Evolutionary conservation across 1,140 invertebrate genomes (phyloP).

Genomic region (Drosophila carrolli): DNA sequence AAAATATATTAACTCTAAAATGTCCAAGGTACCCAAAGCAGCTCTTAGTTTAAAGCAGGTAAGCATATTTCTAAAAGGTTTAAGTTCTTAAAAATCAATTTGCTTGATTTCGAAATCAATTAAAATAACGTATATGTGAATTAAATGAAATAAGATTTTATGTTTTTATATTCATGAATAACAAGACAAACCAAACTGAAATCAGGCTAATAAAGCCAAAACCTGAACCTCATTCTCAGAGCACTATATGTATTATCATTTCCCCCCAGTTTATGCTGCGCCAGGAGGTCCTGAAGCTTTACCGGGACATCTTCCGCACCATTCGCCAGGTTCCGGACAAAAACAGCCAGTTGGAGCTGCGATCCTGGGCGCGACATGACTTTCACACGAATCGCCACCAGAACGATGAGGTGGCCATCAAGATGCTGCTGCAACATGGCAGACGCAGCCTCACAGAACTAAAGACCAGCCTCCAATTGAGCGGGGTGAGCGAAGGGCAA

Average conservation of each 20-base stretch:
- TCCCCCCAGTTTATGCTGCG: conserved; percentile 89
- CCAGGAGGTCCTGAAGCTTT: conserved; percentile 91
- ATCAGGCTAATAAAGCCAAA: no score
- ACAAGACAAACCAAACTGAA: no score
- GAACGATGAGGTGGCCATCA: conserved; percentile 89
- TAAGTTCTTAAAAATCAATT: neutral
- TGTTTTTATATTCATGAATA: no score
- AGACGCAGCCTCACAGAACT: conserved; percentile 89
- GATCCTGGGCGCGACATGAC: conserved; percentile 89
- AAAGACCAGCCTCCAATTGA: conserved; percentile 87
- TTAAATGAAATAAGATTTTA: conserved; percentile 12
- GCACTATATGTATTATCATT: no score
- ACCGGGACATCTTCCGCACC: conserved; percentile 89
- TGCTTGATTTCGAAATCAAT: no score
- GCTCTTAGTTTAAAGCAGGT: conserved; percentile 87
- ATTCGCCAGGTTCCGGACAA: conserved; percentile 88
- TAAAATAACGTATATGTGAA: conserved; percentile 48
- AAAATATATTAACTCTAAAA: conserved; percentile 30
- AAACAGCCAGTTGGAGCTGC: conserved; percentile 87
- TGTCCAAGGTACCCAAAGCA: conserved; percentile 85
- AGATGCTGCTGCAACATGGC: conserved; percentile 89
- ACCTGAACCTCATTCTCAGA: no score
- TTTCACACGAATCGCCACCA: conserved; percentile 89
- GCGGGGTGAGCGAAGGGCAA: conserved; percentile 60
- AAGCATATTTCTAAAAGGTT: neutral